phyloP scores from a whole-genome alignment of 92 coral and sea anemone genomes.

The Zoanthus gigantus region DNA sequence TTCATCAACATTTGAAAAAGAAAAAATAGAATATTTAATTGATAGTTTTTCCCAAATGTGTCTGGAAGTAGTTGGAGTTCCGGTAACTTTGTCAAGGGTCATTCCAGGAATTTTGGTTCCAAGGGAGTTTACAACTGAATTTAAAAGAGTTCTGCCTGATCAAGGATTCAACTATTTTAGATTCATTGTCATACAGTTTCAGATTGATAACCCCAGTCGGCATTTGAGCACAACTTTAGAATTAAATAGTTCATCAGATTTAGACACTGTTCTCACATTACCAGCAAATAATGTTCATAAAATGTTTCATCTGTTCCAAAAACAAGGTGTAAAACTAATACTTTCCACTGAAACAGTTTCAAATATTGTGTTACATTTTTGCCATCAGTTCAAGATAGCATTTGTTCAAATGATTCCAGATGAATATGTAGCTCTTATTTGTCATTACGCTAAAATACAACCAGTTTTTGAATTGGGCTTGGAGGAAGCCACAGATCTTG shows the following conservation, averaged over 20 bases:
- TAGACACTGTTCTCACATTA: constrained; percentile 60
- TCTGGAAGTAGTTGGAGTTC: constrained; percentile 76
- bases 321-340: constrained; percentile 69
- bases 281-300: constrained; percentile 53
- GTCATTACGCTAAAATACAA: constrained; percentile 66
- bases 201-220: constrained; percentile 57
- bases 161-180: constrained; percentile 44
- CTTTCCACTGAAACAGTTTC: constrained; percentile 75
- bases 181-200: constrained; percentile 75
- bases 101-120: constrained; percentile 86
- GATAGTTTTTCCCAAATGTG: constrained; percentile 82
- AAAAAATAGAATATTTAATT: constrained; percentile 56
- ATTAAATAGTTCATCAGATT: constrained; percentile 34
- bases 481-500: constrained; percentile 40
- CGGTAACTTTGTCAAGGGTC: constrained; percentile 72
- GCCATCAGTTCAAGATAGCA: constrained; percentile 79
- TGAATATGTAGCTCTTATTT: constrained; percentile 71
- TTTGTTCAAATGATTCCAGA: constrained; percentile 85
- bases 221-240: constrained; percentile 52
- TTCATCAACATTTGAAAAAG: constrained; percentile 55
- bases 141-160: constrained; percentile 44
- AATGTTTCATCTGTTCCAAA: constrained; percentile 55
- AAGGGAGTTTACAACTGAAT: constrained; percentile 77
- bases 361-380: constrained; percentile 76
- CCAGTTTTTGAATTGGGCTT: constrained; percentile 59